Base-by-base conservation (phyloP, 2,888 invertebrate genomes). In the Phymatocera aterrima region DNA sequence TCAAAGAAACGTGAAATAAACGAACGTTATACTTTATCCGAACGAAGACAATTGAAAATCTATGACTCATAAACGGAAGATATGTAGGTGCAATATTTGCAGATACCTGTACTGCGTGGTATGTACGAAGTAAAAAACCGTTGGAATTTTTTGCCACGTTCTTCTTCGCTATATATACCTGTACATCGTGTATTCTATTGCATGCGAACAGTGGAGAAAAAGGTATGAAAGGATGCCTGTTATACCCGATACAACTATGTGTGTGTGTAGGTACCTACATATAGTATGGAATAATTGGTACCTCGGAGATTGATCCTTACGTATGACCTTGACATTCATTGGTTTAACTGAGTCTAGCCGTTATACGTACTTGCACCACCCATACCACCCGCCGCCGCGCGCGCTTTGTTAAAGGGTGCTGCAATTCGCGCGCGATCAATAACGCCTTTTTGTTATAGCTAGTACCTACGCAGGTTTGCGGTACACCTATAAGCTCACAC, bases 331-430 rank as follows among this genome's bases (percentile, higher is more conserved):
- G 72, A 51, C 72, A 72, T 72, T 72, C 72, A 34, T 18, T 43
- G 72, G 51, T 72, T 72, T 72, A 72, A 72, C 72, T 51, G 24
- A 72, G 72, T 72, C 72, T 72, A 72, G 72, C 48, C 72, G 48
- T 31, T 48, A 28, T 12, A 51, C 31, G 15, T 68, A 24, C 34
- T 18, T 51, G 51, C 51, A 15, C 34, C 40, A 4, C 40, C 8
- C 40, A 8, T 4, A 4, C 40, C 40, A 5, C 40, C 40, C 4
- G 40, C 40, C 40, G 40, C 40, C 57, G 15, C 28, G 21, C 57
- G 15, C 1, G 57, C 57, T 57, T 3, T 28, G 57, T 28, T 28
- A 57, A 28, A 64, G 64, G 64, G 64, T 64, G 64, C n/a, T n/a
- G n/a, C 64, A 64, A 64, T 64, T 64, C 37, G 18, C 64, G 64